Percentiles rank a stretch among this genome's conserved stretches.
These are phyloP conservation scores for Echiichthys vipera DNA, from an alignment of 2,797 vertebrate genomes.

Conservation along the genomic window DNA sequence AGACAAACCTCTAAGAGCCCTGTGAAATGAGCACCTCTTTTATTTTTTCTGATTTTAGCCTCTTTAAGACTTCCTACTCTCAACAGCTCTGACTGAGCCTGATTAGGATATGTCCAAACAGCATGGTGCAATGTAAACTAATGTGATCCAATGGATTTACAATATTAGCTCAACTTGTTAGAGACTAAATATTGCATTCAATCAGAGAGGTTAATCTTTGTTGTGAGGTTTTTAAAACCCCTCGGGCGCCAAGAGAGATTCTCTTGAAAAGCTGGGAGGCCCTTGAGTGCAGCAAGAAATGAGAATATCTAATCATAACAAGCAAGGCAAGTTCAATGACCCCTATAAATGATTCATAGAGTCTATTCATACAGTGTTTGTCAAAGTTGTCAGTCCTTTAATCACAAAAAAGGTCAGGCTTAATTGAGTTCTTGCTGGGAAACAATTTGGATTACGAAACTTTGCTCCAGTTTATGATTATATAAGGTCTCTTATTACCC, in stretches of 20 bases:
- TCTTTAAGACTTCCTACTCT: background rate
- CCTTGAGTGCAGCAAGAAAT: conserved; percentile 11
- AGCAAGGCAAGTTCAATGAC: conserved; percentile 24
- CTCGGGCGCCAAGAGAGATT: conserved; percentile 11
- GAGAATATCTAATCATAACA: conserved; percentile 53
- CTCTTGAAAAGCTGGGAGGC: conserved; percentile 31
- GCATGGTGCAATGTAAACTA: conserved; percentile 1
- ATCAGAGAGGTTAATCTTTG: conserved; percentile 30
- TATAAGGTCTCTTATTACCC: background rate
- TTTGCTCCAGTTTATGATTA: conserved; percentile 7
- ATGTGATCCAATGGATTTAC: conserved; percentile 32
- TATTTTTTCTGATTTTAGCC: conserved; percentile 21
- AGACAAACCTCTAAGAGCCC: conserved; percentile 40
- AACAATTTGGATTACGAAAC: conserved; percentile 29
- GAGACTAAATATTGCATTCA: conserved; percentile 42
- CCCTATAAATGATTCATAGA: conserved; percentile 47
- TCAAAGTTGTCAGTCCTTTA: conserved; percentile 48
- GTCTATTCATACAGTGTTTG: conserved; percentile 32
- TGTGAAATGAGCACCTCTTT: conserved; percentile 42
- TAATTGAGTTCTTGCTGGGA: conserved; percentile 43
- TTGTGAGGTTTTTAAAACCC: conserved; percentile 22
- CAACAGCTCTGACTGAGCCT: conserved; percentile 29
- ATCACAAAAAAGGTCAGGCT: conserved; percentile 49
- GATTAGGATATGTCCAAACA: conserved; percentile 50
- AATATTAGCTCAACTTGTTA: conserved; percentile 25